phyloP scores from a whole-genome alignment of 37 sponge, comb jelly and placozoan species.

The Eunapius fragilis region DNA sequence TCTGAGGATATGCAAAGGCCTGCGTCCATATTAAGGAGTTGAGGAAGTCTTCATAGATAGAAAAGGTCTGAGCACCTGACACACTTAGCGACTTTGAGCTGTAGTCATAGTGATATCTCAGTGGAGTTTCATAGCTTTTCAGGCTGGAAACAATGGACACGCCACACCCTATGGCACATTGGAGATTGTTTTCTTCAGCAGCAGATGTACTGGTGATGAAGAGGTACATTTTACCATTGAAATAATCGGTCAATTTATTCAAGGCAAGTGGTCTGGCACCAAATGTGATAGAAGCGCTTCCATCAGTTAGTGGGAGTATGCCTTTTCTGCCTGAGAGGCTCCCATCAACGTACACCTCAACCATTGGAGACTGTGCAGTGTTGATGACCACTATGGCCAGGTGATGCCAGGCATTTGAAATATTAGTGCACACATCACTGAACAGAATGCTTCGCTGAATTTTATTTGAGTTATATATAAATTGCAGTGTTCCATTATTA shows the following conservation, averaged over 20 bases:
- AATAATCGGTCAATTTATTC: constrained; percentile 30
- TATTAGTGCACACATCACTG: constrained; percentile 24
- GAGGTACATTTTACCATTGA: constrained; percentile 65
- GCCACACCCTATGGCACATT: constrained; percentile 84
- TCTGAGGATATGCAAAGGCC: constrained; percentile 52
- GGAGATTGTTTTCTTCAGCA: constrained; percentile 32
- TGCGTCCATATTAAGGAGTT: constrained; percentile 59
- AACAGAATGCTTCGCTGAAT: constrained; percentile 17
- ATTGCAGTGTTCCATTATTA: constrained; percentile 34
- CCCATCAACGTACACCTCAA: constrained; percentile 66
- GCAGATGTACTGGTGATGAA: constrained; percentile 23
- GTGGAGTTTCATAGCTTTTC: not conserved
- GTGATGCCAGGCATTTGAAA: constrained; percentile 74
- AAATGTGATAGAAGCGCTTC: constrained; percentile 23
- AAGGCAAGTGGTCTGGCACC: constrained; percentile 30
- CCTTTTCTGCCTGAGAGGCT: not conserved
- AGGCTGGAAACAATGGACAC: constrained; percentile 47
- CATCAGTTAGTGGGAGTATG: constrained; percentile 37
- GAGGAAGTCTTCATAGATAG: constrained; percentile 60
- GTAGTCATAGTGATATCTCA: constrained; percentile 47
- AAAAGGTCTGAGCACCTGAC: not conserved
- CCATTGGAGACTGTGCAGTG: not conserved
- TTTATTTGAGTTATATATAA: constrained; percentile 24
- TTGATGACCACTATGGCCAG: constrained; percentile 52
- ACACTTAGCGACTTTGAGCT: constrained; percentile 30